Percentiles rank a stretch among this genome's conserved stretches.
Conservation (phyloP, 2,113 vertebrate genomes). For the Balaeniceps rex region DNA sequence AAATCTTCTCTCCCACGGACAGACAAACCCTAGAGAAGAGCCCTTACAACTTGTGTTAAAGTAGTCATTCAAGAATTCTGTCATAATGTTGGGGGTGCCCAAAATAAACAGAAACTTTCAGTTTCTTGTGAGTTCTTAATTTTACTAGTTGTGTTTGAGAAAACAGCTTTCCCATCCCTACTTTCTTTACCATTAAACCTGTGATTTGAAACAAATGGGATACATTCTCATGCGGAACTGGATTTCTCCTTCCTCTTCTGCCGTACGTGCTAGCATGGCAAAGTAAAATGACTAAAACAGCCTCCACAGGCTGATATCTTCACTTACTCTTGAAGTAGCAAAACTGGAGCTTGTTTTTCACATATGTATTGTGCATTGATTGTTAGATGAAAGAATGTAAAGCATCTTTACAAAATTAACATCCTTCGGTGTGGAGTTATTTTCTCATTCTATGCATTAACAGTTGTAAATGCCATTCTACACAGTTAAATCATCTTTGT, state of each 20-base stretch:
- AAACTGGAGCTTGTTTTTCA: background rate
- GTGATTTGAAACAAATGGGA: rapidly evolving
- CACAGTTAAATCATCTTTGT: background rate
- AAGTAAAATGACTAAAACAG: background rate
- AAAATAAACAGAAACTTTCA: background rate
- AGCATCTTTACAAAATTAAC: rapidly evolving
- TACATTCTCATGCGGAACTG: rapidly evolving
- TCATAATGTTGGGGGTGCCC: background rate
- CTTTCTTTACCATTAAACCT: background rate
- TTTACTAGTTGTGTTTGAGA: background rate
- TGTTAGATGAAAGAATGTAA: background rate
- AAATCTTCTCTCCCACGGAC: no score
- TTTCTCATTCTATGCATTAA: background rate
- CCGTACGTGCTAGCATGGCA: background rate
- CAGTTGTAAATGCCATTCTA: background rate
- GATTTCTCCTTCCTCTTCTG: background rate
- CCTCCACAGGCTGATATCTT: background rate
- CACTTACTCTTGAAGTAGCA: background rate
- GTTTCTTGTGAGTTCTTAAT: background rate
- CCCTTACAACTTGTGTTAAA: no score
- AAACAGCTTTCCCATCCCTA: background rate
- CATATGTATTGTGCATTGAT: background rate
- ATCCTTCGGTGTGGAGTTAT: background rate
- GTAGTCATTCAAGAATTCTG: no score
- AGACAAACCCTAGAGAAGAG: background rate